Evolutionary conservation across 2,888 invertebrate genomes (phyloP).

Genomic region (Pseudoips prasinana): DNA sequence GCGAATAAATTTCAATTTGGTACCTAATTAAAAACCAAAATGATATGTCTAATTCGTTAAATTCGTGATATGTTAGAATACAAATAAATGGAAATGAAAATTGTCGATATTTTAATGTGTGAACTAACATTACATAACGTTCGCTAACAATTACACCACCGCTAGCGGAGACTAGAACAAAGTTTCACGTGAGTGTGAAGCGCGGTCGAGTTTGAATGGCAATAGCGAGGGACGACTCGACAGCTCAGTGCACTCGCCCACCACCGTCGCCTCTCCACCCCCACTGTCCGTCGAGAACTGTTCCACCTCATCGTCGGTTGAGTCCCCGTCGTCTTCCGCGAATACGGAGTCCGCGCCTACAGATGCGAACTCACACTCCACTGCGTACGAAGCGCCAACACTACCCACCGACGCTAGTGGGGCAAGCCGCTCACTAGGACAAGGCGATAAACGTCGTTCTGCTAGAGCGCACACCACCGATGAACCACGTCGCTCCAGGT

Average conservation of each 20-base stretch:
- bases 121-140: slow-evolving; percentile 55
- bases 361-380: slow-evolving; percentile 87
- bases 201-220: slow-evolving; percentile 61
- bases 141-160: slow-evolving; percentile 33
- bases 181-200: slow-evolving; percentile 89
- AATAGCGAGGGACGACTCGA: slow-evolving; percentile 61
- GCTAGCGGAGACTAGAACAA: slow-evolving; percentile 84
- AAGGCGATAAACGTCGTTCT: slow-evolving; percentile 92
- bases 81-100: slow-evolving; percentile 36
- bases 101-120: slow-evolving; percentile 68
- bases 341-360: slow-evolving; percentile 92
- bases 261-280: slow-evolving; percentile 68
- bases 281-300: slow-evolving; percentile 93
- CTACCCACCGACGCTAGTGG: slow-evolving; percentile 92
- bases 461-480: slow-evolving; percentile 89
- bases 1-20: slow-evolving; percentile 14
- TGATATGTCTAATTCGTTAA: slow-evolving; percentile 62
- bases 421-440: slow-evolving; percentile 84
- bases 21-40: slow-evolving; percentile 46
- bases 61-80: slow-evolving; percentile 59
- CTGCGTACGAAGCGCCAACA: slow-evolving; percentile 85
- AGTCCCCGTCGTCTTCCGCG: slow-evolving; percentile 85
- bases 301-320: slow-evolving; percentile 92
- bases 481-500: slow-evolving; percentile 90
- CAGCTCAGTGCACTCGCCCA: slow-evolving; percentile 67